phyloP scores from a whole-genome alignment of 2,797 vertebrate species.

The Megaceryle alcyon region DNA sequence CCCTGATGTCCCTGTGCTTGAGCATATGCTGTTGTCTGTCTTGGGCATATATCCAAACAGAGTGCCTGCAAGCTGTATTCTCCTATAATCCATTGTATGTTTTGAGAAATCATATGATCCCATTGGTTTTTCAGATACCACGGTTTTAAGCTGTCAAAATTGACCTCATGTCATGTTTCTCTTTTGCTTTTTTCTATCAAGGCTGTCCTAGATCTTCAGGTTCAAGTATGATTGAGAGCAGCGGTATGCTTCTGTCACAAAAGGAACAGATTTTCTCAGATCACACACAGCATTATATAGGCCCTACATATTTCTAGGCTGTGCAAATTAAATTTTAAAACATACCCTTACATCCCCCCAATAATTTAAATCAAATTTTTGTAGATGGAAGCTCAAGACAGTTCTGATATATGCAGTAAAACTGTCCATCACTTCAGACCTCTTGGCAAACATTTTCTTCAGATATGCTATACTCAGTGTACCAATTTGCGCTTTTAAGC shows the following conservation, averaged over 20 bases:
- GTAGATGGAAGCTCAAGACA: neutral
- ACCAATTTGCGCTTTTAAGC: neutral
- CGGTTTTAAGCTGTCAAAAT: constrained; percentile 4
- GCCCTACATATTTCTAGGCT: neutral
- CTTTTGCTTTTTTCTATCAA: neutral
- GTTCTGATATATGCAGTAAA: neutral
- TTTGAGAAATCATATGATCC: constrained; percentile 51
- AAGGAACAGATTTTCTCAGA: neutral
- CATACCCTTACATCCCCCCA: neutral
- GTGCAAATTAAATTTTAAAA: neutral
- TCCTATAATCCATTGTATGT: constrained; percentile 47
- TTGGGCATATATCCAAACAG: constrained; percentile 56
- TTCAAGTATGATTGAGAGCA: constrained; percentile 38
- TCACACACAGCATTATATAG: neutral
- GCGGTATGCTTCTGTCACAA: constrained; percentile 18
- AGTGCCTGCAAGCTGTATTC: constrained; percentile 54
- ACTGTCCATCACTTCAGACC: neutral
- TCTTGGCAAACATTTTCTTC: neutral
- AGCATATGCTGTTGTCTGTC: constrained; percentile 67
- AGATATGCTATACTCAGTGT: neutral
- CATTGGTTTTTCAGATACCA: constrained; percentile 37
- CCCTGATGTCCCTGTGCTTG: constrained; percentile 49
- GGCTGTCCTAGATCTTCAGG: constrained; percentile 16
- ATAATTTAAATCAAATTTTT: neutral
- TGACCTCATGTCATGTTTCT: constrained; percentile 25